Evolutionary conservation across 2,113 vertebrate species (phyloP).

Genomic region (Crotalus horridus): DNA sequence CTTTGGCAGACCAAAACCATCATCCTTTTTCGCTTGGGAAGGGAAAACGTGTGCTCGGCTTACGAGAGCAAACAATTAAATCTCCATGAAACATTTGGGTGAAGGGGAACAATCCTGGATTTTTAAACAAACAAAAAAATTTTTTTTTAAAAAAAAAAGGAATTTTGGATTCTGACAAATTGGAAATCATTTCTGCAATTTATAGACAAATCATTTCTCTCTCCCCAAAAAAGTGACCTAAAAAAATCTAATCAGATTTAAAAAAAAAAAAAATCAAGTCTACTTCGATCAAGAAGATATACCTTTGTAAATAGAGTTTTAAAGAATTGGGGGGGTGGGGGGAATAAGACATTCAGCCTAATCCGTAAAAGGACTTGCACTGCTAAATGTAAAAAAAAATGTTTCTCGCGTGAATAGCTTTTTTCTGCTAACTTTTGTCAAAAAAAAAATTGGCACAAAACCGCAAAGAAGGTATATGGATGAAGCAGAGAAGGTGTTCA

Average conservation of each 20-base stretch:
- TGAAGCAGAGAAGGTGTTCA: neutral
- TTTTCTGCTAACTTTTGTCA: neutral
- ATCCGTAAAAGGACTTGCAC: neutral
- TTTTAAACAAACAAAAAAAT: neutral
- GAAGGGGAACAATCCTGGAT: neutral
- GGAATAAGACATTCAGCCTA: neutral
- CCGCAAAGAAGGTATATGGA: neutral
- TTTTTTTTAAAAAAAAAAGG: neutral
- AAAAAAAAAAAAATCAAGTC: neutral
- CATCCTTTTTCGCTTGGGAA: slow-evolving; percentile 21
- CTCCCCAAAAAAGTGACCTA: neutral
- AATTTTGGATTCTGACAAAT: neutral
- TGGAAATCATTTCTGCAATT: neutral
- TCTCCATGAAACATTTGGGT: slow-evolving; percentile 10
- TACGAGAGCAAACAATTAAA: neutral
- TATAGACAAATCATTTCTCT: neutral
- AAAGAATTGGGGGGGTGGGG: neutral
- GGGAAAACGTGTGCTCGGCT: neutral
- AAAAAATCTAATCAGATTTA: neutral
- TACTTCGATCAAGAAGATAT: neutral
- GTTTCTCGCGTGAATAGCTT: neutral
- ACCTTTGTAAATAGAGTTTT: neutral
- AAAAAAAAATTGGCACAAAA: too few relatives aligned
- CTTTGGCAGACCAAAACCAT: neutral
- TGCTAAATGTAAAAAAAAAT: too few relatives aligned